These are phyloP conservation scores for Nothocercus julius DNA, from an alignment of 2,113 vertebrate genomes.

Conservation along the genomic window DNA sequence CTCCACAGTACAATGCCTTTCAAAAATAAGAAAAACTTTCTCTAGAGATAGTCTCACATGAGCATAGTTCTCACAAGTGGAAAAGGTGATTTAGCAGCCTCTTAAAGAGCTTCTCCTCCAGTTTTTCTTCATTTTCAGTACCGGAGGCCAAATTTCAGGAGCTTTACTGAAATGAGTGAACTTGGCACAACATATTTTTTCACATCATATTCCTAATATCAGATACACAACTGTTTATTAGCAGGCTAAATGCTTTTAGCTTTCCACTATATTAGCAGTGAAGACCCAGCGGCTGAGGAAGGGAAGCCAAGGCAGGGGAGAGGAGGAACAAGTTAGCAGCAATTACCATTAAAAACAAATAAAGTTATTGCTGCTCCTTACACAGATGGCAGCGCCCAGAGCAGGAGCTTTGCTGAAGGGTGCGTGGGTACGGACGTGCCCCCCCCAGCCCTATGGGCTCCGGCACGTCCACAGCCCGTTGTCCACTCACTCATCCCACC, in stretches of 20 bases:
- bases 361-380: not conserved
- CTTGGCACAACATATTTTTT: not conserved
- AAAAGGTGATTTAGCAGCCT: not conserved
- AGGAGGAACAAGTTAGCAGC: not conserved
- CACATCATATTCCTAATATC: not conserved
- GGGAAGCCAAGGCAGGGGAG: no score
- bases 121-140: not conserved
- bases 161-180: not conserved
- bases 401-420: not conserved
- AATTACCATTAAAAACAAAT: not conserved
- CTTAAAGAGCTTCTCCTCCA: not conserved
- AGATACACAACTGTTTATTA: not conserved
- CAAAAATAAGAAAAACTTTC: not conserved
- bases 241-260: not conserved
- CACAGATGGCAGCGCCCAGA: not conserved
- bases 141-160: not conserved
- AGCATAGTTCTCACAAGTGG: not conserved
- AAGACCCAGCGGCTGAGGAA: not conserved
- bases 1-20: not conserved
- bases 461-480: not conserved
- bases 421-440: fast-evolving
- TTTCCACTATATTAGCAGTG: not conserved
- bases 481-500: not conserved
- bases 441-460: not conserved
- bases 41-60: not conserved